Evolutionary conservation across 1,140 invertebrate genomes (phyloP).

Genomic region (Drosophila nigrodunni): DNA sequence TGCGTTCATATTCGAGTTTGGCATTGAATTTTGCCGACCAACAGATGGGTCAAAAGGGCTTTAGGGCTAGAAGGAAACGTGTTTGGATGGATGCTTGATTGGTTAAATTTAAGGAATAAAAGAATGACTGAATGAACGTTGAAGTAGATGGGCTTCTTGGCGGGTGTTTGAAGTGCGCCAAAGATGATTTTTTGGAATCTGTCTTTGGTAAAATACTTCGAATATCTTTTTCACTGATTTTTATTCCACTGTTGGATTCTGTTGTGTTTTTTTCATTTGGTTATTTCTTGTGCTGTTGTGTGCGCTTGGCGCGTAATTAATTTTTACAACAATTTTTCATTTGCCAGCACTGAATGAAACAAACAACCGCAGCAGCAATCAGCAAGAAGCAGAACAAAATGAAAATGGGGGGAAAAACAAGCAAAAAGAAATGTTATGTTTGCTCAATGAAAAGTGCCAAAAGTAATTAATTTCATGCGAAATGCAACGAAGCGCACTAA

Average conservation of each 20-base stretch:
- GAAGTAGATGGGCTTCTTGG: slow-evolving; percentile 53
- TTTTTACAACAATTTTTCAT: slow-evolving; percentile 81
- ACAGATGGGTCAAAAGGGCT: slow-evolving; percentile 3
- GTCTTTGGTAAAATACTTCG: background rate
- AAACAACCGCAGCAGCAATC: slow-evolving; percentile 34
- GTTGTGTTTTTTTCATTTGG: background rate
- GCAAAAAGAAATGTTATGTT: slow-evolving; percentile 65
- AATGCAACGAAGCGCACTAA: slow-evolving; percentile 75
- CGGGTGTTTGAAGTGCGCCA: slow-evolving; percentile 69
- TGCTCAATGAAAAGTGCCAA: slow-evolving; percentile 83
- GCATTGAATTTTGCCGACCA: slow-evolving; percentile 66
- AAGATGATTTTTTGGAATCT: slow-evolving; percentile 50
- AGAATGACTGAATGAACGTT: slow-evolving; percentile 36
- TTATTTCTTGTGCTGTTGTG: slow-evolving; percentile 39
- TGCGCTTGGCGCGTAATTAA: slow-evolving; percentile 81
- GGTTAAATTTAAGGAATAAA: slow-evolving; percentile 45
- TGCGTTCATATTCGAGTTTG: slow-evolving; percentile 48
- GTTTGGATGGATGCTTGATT: slow-evolving; percentile 35
- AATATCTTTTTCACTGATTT: background rate
- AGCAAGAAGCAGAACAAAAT: slow-evolving; percentile 3
- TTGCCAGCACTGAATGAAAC: slow-evolving; percentile 68
- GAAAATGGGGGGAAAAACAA: slow-evolving; percentile 2
- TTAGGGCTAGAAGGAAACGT: background rate
- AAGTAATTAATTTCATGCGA: slow-evolving; percentile 83
- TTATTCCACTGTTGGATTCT: background rate